These are phyloP conservation scores for Drosophila maculinotata DNA, from an alignment of 2,888 invertebrate species.

Conservation along the genomic window DNA sequence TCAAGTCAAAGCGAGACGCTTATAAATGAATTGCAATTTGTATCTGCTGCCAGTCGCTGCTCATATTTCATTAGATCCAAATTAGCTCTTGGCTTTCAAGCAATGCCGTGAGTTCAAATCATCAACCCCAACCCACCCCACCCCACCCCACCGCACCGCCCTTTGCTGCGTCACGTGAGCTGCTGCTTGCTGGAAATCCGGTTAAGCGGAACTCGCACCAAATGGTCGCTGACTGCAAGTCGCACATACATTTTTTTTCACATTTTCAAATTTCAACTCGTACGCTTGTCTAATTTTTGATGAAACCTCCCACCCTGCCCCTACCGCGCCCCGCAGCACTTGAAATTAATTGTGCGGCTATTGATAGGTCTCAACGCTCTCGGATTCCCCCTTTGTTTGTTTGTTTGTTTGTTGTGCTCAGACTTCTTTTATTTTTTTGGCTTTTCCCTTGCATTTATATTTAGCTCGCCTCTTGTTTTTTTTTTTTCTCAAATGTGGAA, in stretches of 20 bases:
- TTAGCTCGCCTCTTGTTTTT: constrained; percentile 41
- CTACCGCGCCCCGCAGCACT: constrained; percentile 23
- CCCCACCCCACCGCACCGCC: not conserved
- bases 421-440: constrained; percentile 25
- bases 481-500: constrained; percentile 25
- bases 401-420: constrained; percentile 51
- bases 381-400: constrained; percentile 47
- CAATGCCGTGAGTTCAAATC: constrained; percentile 56
- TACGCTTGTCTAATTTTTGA: constrained; percentile 40
- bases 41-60: constrained; percentile 42
- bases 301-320: too few species aligned
- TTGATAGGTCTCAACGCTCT: constrained; percentile 64
- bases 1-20: constrained; percentile 32
- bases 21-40: constrained; percentile 73
- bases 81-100: constrained; percentile 42
- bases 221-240: constrained; percentile 60
- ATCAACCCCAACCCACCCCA: constrained; percentile 10
- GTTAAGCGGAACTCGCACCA: constrained; percentile 75
- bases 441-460: constrained; percentile 58
- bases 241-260: constrained; percentile 68
- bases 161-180: constrained; percentile 36
- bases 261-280: constrained; percentile 29
- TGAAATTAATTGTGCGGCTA: constrained; percentile 70
- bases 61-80: constrained; percentile 66
- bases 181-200: constrained; percentile 59